Base-by-base conservation (phyloP, 2,797 vertebrate genomes). In the Thripadectes ignobilis region DNA sequence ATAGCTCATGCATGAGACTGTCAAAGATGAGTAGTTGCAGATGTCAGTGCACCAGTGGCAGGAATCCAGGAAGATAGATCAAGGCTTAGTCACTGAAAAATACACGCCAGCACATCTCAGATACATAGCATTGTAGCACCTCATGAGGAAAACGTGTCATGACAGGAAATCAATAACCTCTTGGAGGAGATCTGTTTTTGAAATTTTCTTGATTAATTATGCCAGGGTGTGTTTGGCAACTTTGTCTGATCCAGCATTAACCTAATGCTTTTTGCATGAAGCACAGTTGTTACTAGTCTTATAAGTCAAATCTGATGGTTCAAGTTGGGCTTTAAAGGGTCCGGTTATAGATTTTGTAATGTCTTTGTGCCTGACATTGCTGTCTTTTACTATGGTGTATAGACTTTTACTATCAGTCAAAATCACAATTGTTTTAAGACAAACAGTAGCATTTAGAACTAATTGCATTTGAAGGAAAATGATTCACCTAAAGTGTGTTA, bases 1-100 rank as follows among this genome's bases (percentile, higher is more conserved):
- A 97, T 96, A 94, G 88, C 93, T 97, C 96, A 96, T 97, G 96
- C 97, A 97, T 97, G 96, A 98, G 95, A 68, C 94, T 98, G 97
- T 98, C 97, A 97, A 93, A 96, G 96, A 92, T 98, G 98, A 98
- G 97, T 97, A 97, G 94, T 98, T 98, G 97, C 98, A 98, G 98
- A 98, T 98, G 98, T 98, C 98, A 97, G 13, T 91, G 92, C 94
- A 95, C 79, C 88, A 85, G 92, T 97, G 97, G 97, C 97, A 97
- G 84, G 82, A 90, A 78, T 97, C 97, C 98, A 98, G 88, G 82
- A 96, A 97, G 96, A 97, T 73, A 97, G 97, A 98, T 98, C 97
- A 98, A 97, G 97, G 92, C 96, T 97, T 97, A 97, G 97, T 97
- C 96, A 97, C 92, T 97, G 91, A 97, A 97, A 97, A 96, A 95